A percentile compares a stretch with the other conserved stretches of the same genome.
Conservation (phyloP, 2,888 invertebrate species). For the Escarpia spicata region DNA sequence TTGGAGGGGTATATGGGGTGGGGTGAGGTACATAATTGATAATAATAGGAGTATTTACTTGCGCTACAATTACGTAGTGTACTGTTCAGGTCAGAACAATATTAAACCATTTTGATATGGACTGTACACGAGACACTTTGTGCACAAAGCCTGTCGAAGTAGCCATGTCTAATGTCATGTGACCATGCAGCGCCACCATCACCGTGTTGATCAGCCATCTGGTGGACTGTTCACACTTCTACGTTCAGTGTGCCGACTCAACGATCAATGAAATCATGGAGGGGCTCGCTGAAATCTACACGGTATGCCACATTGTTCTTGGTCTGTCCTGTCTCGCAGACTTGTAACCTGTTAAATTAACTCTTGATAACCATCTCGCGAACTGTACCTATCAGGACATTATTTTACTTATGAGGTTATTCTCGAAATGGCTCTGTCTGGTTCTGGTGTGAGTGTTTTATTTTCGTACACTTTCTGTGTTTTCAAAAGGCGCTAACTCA, state of each 20-base stretch:
- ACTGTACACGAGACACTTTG: background rate
- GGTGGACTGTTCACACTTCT: constrained; percentile 7
- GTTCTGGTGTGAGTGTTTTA: too few relatives aligned
- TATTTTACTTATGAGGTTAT: background rate
- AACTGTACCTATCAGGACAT: background rate
- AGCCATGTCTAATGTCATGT: background rate
- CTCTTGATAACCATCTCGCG: background rate
- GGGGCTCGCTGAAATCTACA: background rate
- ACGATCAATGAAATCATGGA: constrained; percentile 5
- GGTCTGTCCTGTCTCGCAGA: background rate
- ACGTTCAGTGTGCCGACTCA: background rate
- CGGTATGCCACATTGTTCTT: background rate
- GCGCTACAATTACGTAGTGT: background rate
- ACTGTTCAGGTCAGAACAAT: background rate
- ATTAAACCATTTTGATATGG: background rate
- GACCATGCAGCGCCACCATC: background rate
- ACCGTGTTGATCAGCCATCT: background rate
- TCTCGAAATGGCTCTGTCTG: too few relatives aligned
- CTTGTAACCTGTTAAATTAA: background rate
- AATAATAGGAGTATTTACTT: too few relatives aligned
- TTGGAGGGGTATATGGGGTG: too few relatives aligned
- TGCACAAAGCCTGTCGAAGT: background rate
- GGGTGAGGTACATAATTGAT: too few relatives aligned
- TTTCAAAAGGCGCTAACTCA: too few relatives aligned
- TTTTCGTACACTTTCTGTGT: too few relatives aligned